Base-by-base conservation (phyloP, 2,113 vertebrate species). In the Aleadryas rufinucha region DNA sequence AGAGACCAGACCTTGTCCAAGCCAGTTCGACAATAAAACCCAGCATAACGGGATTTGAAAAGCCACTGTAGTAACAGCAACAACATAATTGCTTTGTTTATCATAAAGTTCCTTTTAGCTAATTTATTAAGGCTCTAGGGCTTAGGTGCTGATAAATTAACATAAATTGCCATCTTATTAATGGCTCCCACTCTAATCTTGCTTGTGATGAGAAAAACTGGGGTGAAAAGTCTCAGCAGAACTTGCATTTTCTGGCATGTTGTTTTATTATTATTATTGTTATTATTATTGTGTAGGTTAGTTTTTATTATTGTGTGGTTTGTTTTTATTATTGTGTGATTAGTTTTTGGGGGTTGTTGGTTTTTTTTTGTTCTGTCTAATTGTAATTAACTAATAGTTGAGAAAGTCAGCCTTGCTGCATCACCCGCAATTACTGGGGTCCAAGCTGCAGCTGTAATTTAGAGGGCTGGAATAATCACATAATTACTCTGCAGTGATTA, bases 401-500 rank as follows among this genome's bases (percentile, higher is more conserved):
- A 90, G 69, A 78, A 87, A 94, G 72, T 78, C 83, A 78, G 57
- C 65, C 88, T 90, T 60, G 61, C 90, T 93, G 89, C 65, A 64
- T 96, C 96, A 95, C 86, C 88, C 42, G 14, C 93, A 82, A 76
- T 96, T 97, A 92, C 92, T 96, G 53, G 83, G 89, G 96, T 95
- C 93, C 86, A 87, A 75, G 37, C 72, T 78, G 65, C 83, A 93
- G 76, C 95, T 95, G 88, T 93, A 97, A 96, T 97, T 97, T 96
- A 94, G 90, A 97, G 88, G 88, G 86, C 76, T 95, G 93, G 77
- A 94, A 95, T 97, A 97, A 97, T 97, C 92, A 94, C 95, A 79
- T 96, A 96, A 97, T 97, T 96, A 96, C 76, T 93, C 93, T 93
- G 90, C 90, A 75, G 79, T 96, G 93, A 94, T 96, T 95, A 93